Base-by-base conservation (phyloP, 2,888 invertebrate species). In the Ferrisia virgata region DNA sequence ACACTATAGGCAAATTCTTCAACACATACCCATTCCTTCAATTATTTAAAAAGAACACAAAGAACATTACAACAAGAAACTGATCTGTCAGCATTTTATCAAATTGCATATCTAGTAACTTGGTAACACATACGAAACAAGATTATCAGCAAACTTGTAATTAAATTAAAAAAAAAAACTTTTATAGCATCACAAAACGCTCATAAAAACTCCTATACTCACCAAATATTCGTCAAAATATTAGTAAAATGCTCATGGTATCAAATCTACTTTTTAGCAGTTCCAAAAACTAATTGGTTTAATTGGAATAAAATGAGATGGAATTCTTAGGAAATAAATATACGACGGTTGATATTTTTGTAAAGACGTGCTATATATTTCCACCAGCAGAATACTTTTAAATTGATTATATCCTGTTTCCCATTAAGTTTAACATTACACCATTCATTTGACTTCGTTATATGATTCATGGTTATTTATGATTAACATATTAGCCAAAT, bases 371-470 rank as follows among this genome's bases (percentile, higher is more conserved):
- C 36, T 22, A 76, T 36, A 76, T 36, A 76, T 76, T 76, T 76
- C 36, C 36, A 76, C 36, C 36, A 76, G 4, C 22, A 76, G 36
- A 76, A 83, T 43, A 13, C 39, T 43, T 25, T 40, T 83, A 83
- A 83, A 83, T 72, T 83, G 69, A 47, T 76, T 69, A 72, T 43
- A 83, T 83, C 83, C 83, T 69, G 83, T 43, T 72, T 83, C 72
- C 47, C 40, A 72, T 72, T 76, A 33, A 64, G 28, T 31, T 64
- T 28, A 33, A 80, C 47, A 3, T 9, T 76, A 36, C 72, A 36
- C 31, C 36, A 76, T 76, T 76, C 36, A 36, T 36, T 76, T 36
- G 15, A 28, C 15, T 76, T 36, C 33, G 72, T 76, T 25, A 36
- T 31, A 31, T 76, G 36, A 76, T 76, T 36, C 72, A 36, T 31